Evolutionary conservation across 2,797 vertebrate genomes (phyloP).

Genomic region (Miopithecus talapoin): DNA sequence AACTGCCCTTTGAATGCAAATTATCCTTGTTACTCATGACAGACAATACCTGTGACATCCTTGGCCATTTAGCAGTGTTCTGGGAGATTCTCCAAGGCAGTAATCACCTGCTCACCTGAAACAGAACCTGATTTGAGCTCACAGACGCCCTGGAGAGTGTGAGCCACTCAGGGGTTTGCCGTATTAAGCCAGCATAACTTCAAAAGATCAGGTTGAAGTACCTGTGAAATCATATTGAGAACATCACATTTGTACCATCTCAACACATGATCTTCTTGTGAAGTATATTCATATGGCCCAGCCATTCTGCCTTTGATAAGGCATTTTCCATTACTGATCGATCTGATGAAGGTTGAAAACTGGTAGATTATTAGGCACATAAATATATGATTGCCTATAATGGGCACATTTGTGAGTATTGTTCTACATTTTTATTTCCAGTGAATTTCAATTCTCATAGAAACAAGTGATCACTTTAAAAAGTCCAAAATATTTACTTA

Average conservation of each 20-base stretch:
- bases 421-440: neutral
- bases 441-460: neutral
- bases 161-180: neutral
- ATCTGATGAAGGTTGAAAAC: neutral
- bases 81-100: neutral
- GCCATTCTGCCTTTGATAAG: neutral
- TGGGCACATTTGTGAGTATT: neutral
- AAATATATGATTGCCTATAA: neutral
- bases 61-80: no score
- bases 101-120: neutral
- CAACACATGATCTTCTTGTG: accelerated
- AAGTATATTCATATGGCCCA: neutral
- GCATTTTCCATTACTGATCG: accelerated
- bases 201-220: neutral
- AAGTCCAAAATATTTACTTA: neutral
- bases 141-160: neutral
- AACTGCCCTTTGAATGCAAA: neutral
- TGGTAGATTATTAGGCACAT: neutral
- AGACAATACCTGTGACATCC: no score
- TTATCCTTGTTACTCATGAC: accelerated
- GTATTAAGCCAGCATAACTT: accelerated
- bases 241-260: neutral
- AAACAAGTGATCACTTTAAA: neutral
- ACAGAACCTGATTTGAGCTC: neutral
- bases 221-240: neutral